A percentile compares a stretch with the other conserved stretches of the same genome.
Evolutionary conservation across 35 echinoderm and acorn worm species (phyloP).

Genomic region (Heliocidaris erythrogramma): DNA sequence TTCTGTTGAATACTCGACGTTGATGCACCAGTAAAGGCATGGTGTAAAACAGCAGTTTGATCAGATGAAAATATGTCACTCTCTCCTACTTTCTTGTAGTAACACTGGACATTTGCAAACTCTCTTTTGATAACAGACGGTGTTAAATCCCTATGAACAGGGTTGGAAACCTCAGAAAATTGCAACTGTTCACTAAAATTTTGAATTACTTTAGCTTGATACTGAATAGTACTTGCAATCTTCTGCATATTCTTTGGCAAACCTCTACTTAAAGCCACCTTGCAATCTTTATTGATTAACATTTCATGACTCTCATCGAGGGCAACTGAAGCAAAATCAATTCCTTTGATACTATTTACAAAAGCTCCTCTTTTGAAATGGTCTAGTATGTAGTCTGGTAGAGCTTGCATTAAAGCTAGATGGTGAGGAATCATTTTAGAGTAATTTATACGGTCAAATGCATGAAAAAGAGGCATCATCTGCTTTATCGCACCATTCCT

Average conservation of each 20-base stretch:
- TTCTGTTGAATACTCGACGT: slow-evolving; percentile 44
- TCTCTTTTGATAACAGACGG: slow-evolving; percentile 48
- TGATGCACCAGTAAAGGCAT: slow-evolving; percentile 39
- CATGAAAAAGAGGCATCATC: slow-evolving; percentile 65
- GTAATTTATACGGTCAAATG: slow-evolving; percentile 72
- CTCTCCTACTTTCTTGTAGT: slow-evolving; percentile 19
- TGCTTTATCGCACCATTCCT: slow-evolving; percentile 62
- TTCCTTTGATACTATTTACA: slow-evolving; percentile 58
- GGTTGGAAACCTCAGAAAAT: not conserved
- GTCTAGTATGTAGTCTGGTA: slow-evolving; percentile 41
- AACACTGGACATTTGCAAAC: slow-evolving; percentile 52
- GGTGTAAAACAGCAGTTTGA: slow-evolving; percentile 5
- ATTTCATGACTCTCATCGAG: slow-evolving; percentile 79
- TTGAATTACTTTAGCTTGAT: slow-evolving; percentile 45
- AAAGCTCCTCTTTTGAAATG: slow-evolving; percentile 75
- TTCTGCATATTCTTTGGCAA: slow-evolving; percentile 52
- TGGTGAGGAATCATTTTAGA: slow-evolving; percentile 60
- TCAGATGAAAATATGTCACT: slow-evolving; percentile 8
- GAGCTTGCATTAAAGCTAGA: slow-evolving; percentile 48
- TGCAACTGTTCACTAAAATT: slow-evolving; percentile 49
- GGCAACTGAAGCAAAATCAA: slow-evolving; percentile 53
- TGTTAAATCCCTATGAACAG: slow-evolving; percentile 49
- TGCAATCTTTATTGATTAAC: slow-evolving; percentile 69
- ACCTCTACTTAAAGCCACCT: slow-evolving; percentile 25
- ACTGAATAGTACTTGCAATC: slow-evolving; percentile 47